Evolutionary conservation across 1,140 invertebrate genomes (phyloP), one percentile per base, ranked within the genome.

Genomic region (Dendroctonus valens): DNA sequence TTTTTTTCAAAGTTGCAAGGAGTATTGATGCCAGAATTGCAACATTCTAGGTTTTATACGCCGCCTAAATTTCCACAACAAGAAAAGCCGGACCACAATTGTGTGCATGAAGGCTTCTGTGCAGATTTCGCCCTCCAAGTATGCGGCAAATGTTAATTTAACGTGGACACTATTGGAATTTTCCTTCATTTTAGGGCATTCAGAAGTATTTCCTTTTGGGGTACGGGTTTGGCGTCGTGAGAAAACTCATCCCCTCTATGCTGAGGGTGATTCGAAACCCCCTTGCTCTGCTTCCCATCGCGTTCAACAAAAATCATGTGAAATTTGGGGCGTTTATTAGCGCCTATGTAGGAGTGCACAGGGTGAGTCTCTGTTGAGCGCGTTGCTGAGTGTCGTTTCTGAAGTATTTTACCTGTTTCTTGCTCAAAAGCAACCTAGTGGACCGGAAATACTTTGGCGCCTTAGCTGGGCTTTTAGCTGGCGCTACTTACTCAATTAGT

Each of bases 161-260:
- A 38, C 40, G 15, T 7, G 11, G 26, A 38, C 12, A 0, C 41
- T 42, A 38, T 65, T 58, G 46, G 15, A 12, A 57, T 40, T 58
- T 44, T 44, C 46, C 41, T 42, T 53, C 6, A 6, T 71, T 71
- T 65, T 15, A 74, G 73, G 69, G 67, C 54, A 44, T 62, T 8
- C 12, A 60, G 6, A 73, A 72, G 53, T 74, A 70, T 63, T 74
- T 72, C 44, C n/a, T 44, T 8, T 41, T 74, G 44, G 73, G 73
- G 11, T 72, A 62, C 48, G 52, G 59, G 12, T 44, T 74, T 46
- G 67, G 70, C 48, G 54, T 69, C 39, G 57, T 70, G 0, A 70
- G 58, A 57, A 63, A 64, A 38, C 5, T 69, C 0, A 42, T 71
- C 15, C 65, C 67, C 37, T 66, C 46, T 59, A 53, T 68, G 40